Base-by-base conservation (phyloP, 2,888 invertebrate genomes). In the Drosophila infuscata region DNA sequence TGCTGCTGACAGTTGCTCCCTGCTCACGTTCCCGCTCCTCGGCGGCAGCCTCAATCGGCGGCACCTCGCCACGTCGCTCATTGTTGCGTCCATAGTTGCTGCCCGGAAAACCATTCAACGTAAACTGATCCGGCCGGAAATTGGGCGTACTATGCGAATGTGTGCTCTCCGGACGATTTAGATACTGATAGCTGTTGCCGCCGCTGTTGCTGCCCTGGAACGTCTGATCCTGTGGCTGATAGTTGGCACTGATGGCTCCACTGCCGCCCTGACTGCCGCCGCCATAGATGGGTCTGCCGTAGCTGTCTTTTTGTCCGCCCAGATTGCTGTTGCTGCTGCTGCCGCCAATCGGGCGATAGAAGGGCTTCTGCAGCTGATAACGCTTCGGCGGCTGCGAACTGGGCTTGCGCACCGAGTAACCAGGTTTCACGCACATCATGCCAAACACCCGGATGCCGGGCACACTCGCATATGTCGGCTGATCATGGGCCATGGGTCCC, bases 401-500 rank as follows among this genome's bases (percentile, higher is more conserved):
- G 30, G 93, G 93, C 25, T 92, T 92, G 67, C 93, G 89, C 29
- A 93, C 86, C n/a, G 92, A 90, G 83, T 91, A 94, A 20, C 93
- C 93, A 0, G 95, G 95, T 71, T 94, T 94, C 0, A 97, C 97
- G 91, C 98, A 98, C 96, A 98, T 97, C 98, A 98, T 98, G 52
- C 98, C 98, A 91, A 97, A 98, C 0, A 98, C 98, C 79, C 98
- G 95, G 76, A 98, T 98, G 2, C 98, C 98, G 4, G 98, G 98
- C 12, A 98, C 98, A 82, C 98, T 97, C 3, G 98, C 98, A 91
- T 98, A 98, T 0, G 97, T 97, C 17, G 98, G 98, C 92, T 98
- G 98, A 92, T 98, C 97, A 92, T 98, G 98, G 12, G 97, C 97
- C 96, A 98, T 97, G 61, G 98, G 98, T 17, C 98, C 98, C 94